A percentile compares a stretch with the other conserved stretches of the same genome.
phyloP scores from a whole-genome alignment of 2,113 vertebrate species.

The Oenanthe oenanthe region DNA sequence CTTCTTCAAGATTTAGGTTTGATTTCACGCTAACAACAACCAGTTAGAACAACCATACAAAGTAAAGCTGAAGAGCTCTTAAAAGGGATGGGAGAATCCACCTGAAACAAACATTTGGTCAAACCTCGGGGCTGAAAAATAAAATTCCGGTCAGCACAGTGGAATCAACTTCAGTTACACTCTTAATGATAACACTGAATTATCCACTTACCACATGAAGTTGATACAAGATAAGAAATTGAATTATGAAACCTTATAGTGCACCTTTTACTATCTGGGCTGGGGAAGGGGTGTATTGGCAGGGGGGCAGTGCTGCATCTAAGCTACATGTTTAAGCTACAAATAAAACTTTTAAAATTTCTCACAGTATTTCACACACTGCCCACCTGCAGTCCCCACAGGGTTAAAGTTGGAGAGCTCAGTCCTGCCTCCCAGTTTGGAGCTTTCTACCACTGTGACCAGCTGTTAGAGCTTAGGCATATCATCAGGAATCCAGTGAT shows the following conservation, averaged over 20 bases:
- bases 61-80: not conserved
- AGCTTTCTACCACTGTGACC: not conserved
- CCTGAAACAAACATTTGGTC: not conserved
- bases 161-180: not conserved
- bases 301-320: not conserved
- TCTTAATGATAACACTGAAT: not conserved
- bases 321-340: not conserved
- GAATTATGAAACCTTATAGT: not conserved
- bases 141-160: not conserved
- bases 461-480: constrained; percentile 29
- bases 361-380: not conserved
- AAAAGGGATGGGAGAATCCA: not conserved
- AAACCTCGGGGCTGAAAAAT: not conserved
- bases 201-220: not conserved
- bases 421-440: not conserved
- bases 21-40: not conserved
- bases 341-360: not conserved
- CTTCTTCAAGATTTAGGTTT: not conserved
- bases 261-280: not conserved
- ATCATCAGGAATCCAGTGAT: constrained; percentile 40
- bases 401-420: constrained; percentile 1
- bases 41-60: not conserved
- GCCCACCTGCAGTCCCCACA: not conserved
- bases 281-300: not conserved
- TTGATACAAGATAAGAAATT: not conserved